These are phyloP conservation scores for Augiades crinisus DNA, from an alignment of 2,888 invertebrate genomes.

Conservation along the genomic window DNA sequence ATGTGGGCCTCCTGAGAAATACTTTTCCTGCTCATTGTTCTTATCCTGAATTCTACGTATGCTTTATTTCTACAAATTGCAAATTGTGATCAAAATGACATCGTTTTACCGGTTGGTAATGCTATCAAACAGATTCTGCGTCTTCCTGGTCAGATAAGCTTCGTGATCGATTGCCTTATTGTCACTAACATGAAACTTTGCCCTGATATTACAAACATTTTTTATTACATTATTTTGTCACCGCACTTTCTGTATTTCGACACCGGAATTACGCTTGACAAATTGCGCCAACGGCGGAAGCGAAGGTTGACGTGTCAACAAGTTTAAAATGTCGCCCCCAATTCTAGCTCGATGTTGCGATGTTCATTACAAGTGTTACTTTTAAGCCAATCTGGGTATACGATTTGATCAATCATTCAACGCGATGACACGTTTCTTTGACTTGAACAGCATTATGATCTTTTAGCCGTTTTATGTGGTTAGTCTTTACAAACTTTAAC, in stretches of 20 bases:
- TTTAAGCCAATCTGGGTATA: conserved; percentile 8
- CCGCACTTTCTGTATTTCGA: conserved; percentile 50
- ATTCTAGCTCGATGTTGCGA: conserved; percentile 9
- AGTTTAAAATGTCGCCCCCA: conserved; percentile 21
- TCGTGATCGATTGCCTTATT: too few relatives aligned
- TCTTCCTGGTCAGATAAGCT: too few relatives aligned
- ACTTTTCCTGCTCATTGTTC: too few relatives aligned
- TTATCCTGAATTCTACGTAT: too few relatives aligned
- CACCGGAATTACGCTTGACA: conserved; percentile 56
- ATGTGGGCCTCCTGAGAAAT: too few relatives aligned
- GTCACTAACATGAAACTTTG: too few relatives aligned
- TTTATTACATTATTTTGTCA: too few relatives aligned
- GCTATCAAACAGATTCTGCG: too few relatives aligned
- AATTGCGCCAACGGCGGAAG: conserved; percentile 46
- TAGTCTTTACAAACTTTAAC: background rate
- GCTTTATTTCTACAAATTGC: too few relatives aligned
- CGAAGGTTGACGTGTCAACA: conserved; percentile 42
- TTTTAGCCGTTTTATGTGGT: conserved; percentile 1
- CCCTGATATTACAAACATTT: too few relatives aligned
- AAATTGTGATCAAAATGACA: too few relatives aligned
- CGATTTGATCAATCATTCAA: conserved; percentile 22
- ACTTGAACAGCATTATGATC: conserved; percentile 13
- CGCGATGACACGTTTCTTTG: conserved; percentile 18
- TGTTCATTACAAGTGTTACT: conserved; percentile 15
- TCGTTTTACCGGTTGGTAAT: too few relatives aligned